Base-by-base conservation (phyloP, 2,113 vertebrate genomes). In the Ammodytes dubius region DNA sequence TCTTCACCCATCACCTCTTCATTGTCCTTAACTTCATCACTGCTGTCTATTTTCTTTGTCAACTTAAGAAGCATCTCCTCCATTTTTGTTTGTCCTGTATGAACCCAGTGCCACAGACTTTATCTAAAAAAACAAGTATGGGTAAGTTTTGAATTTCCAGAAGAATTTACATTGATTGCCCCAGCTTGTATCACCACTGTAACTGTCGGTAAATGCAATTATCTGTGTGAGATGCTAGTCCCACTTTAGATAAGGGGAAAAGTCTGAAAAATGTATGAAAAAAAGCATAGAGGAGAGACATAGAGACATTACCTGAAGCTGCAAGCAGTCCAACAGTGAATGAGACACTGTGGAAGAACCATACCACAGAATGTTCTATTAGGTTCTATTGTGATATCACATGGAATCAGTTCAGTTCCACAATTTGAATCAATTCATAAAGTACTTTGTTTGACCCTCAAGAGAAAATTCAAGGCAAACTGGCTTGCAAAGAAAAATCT, bases 131-230 rank as follows among this genome's bases (percentile, higher is more conserved):
- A 9, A 11, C 27, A 27, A 27, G 9, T 17, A 61, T n/a, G 39
- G 59, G 1, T 46, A 64, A 52, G 17, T 40, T 6, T 53, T 79
- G 60, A 9, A 65, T 66, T 50, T 59, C 7, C 58, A 43, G 54
- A 35, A 5, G 4, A 27, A 14, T 50, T 50, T 50, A 14, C 49
- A 15, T 13, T 40, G 27, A 9, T 42, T 70, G 13, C 35, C 15
- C 37, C 43, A 70, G 52, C 37, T 50, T 70, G 52, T 70, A 2
- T 43, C 57, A 14, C 54, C 66, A 58, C 58, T 50, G 58, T 43
- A 19, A 58, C 64, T 66, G 11, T 58, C 56, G 37, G 35, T 14
- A 10, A 15, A 15, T 58, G 4, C 4, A 54, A 61, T 10, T 67
- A 39, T 39, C 3, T 47, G 37, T 7, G 35, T 17, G 9, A 71